phyloP scores from a whole-genome alignment of 2,888 invertebrate genomes.

The Onthophagus sagittarius region DNA sequence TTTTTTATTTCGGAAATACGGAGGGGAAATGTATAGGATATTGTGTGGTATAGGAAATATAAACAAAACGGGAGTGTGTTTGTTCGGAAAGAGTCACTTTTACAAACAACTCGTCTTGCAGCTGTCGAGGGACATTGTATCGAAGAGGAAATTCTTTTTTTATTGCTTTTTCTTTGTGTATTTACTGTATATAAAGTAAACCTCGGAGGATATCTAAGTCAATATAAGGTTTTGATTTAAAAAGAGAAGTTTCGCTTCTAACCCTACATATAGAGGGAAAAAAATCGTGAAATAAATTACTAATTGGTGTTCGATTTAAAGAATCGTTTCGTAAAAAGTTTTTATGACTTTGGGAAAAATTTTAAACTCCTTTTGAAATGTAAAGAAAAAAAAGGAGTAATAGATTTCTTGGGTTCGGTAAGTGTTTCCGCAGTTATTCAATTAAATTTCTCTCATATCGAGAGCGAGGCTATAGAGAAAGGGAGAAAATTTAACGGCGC shows the following conservation, averaged over 20 bases:
- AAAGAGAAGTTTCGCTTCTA: no score
- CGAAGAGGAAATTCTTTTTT: background rate
- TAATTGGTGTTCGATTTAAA: no score
- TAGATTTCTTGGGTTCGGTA: background rate
- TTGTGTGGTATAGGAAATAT: background rate
- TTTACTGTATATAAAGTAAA: background rate
- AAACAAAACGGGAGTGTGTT: background rate
- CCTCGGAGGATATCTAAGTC: background rate
- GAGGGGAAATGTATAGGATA: background rate
- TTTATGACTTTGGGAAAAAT: background rate
- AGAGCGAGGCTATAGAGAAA: no score
- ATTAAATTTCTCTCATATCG: background rate
- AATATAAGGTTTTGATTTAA: background rate
- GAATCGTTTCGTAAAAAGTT: no score
- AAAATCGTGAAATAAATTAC: no score
- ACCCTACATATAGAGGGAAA: no score
- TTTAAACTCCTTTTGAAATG: background rate
- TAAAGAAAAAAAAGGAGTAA: background rate
- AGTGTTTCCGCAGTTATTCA: background rate
- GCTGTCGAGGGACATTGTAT: background rate
- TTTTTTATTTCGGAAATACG: background rate
- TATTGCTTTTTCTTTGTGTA: background rate
- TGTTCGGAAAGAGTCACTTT: background rate
- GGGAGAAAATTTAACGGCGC: background rate
- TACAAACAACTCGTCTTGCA: background rate